Conservation (phyloP, 92 coral and sea anemone genomes). For the Epizoanthus illoricatus region DNA sequence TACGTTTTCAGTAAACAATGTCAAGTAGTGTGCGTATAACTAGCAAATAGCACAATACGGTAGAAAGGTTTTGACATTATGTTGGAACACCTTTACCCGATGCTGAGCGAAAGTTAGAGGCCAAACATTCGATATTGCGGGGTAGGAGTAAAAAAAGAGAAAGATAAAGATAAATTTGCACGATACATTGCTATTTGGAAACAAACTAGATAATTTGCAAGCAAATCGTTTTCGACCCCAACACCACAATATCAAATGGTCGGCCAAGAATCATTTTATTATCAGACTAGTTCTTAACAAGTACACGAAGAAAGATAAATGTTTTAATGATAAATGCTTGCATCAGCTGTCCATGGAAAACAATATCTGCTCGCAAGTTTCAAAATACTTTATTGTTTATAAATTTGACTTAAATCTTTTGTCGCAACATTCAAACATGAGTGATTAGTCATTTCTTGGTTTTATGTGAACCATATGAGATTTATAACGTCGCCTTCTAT, state of each 20-base stretch:
- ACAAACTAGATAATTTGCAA: too few relatives aligned
- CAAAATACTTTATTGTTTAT: slow-evolving; percentile 10
- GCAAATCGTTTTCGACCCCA: too few relatives aligned
- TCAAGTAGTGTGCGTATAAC: not conserved
- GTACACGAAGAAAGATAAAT: not conserved
- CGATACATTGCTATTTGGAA: too few relatives aligned
- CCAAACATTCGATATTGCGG: not conserved
- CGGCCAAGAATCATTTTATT: too few relatives aligned
- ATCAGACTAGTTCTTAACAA: not conserved
- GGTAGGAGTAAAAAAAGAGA: too few relatives aligned
- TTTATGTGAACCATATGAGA: not conserved
- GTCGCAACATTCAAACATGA: not conserved
- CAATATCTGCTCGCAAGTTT: not conserved
- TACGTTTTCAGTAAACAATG: not conserved
- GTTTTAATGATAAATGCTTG: not conserved
- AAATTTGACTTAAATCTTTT: slow-evolving; percentile 5
- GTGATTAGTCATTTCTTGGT: not conserved
- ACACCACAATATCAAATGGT: too few relatives aligned
- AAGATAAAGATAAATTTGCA: too few relatives aligned
- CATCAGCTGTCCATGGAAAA: not conserved
- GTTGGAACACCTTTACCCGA: not conserved
- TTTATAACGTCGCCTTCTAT: too few relatives aligned
- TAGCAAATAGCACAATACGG: not conserved
- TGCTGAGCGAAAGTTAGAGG: not conserved
- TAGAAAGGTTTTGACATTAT: not conserved